Base-by-base conservation (phyloP, 2,797 vertebrate genomes). In the Cirrhinus molitorella region DNA sequence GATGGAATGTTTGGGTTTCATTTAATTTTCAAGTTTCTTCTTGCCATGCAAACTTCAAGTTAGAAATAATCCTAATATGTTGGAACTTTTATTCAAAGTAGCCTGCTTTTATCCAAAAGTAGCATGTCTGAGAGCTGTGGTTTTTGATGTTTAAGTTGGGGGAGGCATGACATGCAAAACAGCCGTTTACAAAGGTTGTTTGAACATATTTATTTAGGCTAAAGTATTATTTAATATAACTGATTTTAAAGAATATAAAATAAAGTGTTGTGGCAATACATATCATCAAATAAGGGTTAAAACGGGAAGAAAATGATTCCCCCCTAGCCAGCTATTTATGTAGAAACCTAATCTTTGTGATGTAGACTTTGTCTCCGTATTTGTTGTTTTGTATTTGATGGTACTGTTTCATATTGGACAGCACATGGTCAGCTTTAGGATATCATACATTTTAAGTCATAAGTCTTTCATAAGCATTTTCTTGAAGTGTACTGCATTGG, bases 381-480 rank as follows among this genome's bases (percentile, higher is more conserved):
- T 80, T 80, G 25, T 34, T 34, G 19, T 61, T 61, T 81, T 57
- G 8, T 53, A 37, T 66, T 34, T 66, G 2, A 16, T 37, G 17
- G 47, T 57, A 25, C 78, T 14, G 16, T 57, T 70, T 70, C 34
- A 43, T 67, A 37, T 68, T 4, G 7, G 34, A 19, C 31, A 55
- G 53, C 0, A n/a, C 61, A 19, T 31, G 40, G 34, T 81, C 67
- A 81, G 25, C 37, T 72, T 53, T 59, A 34, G 19, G 55, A 67
- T 28, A 70, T 23, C 65, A 63, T 53, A 34, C 34, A 47, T 72
- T 25, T 37, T 23, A 28, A 78, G 25, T 55, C 57, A 37, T 28
- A 66, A 49, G 31, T 73, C 40, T 47, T 85, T 61, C 34, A 34
- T 79, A 67, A 45, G 37, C 16, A 31, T 19, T 67, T 72, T 73